These are phyloP conservation scores for Margaritifera margaritifera DNA, from an alignment of 2,888 invertebrate genomes.

Conservation along the genomic window DNA sequence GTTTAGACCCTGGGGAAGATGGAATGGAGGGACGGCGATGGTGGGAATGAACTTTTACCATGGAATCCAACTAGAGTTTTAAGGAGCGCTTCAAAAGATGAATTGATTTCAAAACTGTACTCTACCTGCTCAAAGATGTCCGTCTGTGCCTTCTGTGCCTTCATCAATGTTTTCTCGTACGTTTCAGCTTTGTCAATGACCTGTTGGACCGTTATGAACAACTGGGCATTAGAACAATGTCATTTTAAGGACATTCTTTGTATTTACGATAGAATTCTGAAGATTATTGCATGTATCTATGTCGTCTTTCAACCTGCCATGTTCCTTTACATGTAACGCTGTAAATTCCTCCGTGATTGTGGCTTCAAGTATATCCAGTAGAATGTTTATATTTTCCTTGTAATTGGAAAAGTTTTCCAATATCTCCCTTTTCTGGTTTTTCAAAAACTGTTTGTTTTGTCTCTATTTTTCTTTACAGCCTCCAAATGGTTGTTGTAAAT, in stretches of 20 bases:
- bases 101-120: conserved; percentile 40
- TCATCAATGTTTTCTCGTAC: conserved; percentile 33
- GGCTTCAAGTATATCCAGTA: conserved; percentile 31
- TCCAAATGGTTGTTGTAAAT: conserved; percentile 35
- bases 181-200: conserved; percentile 33
- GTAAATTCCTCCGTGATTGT: conserved; percentile 27
- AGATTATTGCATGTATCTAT: conserved; percentile 31
- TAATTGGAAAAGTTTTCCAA: conserved; percentile 35
- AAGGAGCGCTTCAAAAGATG: conserved; percentile 34
- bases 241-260: conserved; percentile 32
- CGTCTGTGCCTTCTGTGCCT: conserved; percentile 32
- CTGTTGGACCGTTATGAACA: conserved; percentile 40
- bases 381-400: conserved; percentile 33
- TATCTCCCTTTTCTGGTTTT: conserved; percentile 29
- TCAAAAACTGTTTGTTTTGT: conserved; percentile 24
- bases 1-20: conserved; percentile 30
- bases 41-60: conserved; percentile 36
- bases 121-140: conserved; percentile 32
- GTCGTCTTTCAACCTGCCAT: conserved; percentile 19
- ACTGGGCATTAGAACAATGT: conserved; percentile 41
- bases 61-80: conserved; percentile 31
- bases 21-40: conserved; percentile 32
- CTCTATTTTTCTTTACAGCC: conserved; percentile 27
- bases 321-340: conserved; percentile 22
- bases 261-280: conserved; percentile 33